These are phyloP conservation scores for Lemur catta DNA, from an alignment of 2,797 vertebrate genomes.

Conservation along the genomic window DNA sequence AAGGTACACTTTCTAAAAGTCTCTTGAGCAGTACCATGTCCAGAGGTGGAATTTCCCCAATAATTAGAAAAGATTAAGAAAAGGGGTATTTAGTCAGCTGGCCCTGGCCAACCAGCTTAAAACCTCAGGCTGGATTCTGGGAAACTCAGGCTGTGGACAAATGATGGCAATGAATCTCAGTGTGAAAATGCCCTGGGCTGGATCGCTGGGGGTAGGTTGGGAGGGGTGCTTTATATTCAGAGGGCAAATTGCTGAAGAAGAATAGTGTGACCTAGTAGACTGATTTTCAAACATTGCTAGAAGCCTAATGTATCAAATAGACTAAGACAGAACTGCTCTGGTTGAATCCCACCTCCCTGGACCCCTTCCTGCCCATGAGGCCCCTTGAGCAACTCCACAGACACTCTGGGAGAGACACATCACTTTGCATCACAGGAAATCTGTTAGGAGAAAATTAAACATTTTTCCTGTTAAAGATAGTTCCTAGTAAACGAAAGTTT, in stretches of 20 bases:
- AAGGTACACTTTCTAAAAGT: not conserved
- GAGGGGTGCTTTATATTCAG: not conserved
- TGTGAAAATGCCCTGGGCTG: not conserved
- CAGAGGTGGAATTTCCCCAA: not conserved
- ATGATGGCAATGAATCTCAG: not conserved
- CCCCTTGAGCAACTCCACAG: not conserved
- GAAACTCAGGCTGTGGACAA: not conserved
- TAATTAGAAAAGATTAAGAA: not conserved
- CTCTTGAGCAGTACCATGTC: not conserved
- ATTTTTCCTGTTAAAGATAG: slow-evolving; percentile 46
- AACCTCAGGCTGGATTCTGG: not conserved
- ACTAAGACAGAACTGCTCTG: not conserved
- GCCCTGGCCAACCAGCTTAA: not conserved
- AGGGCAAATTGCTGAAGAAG: not conserved
- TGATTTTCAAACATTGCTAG: slow-evolving; percentile 19
- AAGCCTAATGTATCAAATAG: not conserved
- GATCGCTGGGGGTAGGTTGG: not conserved
- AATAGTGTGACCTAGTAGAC: not conserved
- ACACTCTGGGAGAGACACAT: not conserved
- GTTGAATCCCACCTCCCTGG: not conserved
- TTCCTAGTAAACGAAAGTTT: slow-evolving; percentile 55
- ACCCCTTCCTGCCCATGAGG: not conserved
- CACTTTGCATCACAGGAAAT: slow-evolving; percentile 43
- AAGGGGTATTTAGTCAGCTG: not conserved
- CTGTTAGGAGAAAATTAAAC: slow-evolving; percentile 32